Evolutionary conservation across 2,888 invertebrate species (phyloP).

Genomic region (Pharmacophagus antenor): DNA sequence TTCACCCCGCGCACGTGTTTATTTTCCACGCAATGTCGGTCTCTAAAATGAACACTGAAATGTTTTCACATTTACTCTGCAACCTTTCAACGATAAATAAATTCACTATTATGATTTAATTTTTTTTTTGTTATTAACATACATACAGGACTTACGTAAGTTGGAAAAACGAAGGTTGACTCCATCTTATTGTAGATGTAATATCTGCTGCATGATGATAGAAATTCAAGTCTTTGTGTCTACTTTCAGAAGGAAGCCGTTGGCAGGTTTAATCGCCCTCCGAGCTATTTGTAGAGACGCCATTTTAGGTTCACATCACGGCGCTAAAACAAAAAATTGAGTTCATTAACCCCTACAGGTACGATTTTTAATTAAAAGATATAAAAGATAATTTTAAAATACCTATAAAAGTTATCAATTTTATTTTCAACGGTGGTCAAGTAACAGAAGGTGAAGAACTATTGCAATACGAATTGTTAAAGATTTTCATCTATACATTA

Average conservation of each 20-base stretch:
- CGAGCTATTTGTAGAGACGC: slow-evolving; percentile 55
- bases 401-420: too few relatives aligned
- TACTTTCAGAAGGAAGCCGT: slow-evolving; percentile 62
- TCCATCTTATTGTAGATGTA: slow-evolving; percentile 59
- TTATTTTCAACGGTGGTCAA: too few relatives aligned
- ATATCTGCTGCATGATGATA: slow-evolving; percentile 40
- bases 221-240: slow-evolving; percentile 67
- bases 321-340: slow-evolving; percentile 55
- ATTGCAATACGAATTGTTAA: too few relatives aligned
- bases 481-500: too few relatives aligned
- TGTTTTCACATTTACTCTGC: too few relatives aligned
- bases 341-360: not conserved
- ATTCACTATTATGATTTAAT: too few relatives aligned
- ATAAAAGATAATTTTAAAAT: too few relatives aligned
- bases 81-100: too few relatives aligned
- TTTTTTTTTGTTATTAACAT: too few relatives aligned
- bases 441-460: too few relatives aligned
- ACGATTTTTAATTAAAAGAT: too few relatives aligned
- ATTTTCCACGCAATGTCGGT: not conserved
- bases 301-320: slow-evolving; percentile 59
- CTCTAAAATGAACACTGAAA: too few relatives aligned
- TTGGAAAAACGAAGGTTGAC: slow-evolving; percentile 64
- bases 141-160: slow-evolving; percentile 60
- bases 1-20: not conserved
- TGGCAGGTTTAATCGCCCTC: slow-evolving; percentile 46